phyloP scores from a whole-genome alignment of 2,113 vertebrate species.

The Lagopus muta region DNA sequence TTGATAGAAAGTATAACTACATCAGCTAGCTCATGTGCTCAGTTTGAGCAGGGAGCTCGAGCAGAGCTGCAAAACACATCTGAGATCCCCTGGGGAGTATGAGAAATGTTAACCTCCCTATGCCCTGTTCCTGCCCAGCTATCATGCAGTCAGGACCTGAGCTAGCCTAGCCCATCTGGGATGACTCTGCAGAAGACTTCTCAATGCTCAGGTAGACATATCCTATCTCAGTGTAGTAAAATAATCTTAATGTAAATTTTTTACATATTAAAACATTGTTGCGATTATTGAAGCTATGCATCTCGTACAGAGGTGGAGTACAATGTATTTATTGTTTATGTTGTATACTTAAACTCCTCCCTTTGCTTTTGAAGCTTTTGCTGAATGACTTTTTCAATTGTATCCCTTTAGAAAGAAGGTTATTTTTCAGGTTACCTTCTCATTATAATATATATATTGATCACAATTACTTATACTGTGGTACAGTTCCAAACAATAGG shows the following conservation, averaged over 20 bases:
- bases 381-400: background rate
- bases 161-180: background rate
- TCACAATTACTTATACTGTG: background rate
- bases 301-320: background rate
- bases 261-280: background rate
- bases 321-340: background rate
- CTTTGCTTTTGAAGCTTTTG: background rate
- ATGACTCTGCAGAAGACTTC: background rate
- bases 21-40: background rate
- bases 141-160: background rate
- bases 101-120: background rate
- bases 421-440: background rate
- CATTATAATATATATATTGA: background rate
- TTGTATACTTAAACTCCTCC: background rate
- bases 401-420: background rate
- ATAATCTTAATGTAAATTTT: background rate
- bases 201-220: background rate
- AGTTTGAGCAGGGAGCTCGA: background rate
- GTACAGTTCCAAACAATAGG: background rate
- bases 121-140: background rate
- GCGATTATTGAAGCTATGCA: background rate
- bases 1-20: background rate
- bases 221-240: background rate
- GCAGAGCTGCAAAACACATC: background rate
- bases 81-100: background rate